These are phyloP conservation scores for Dicranocentrus wangi DNA, from an alignment of 2,888 invertebrate genomes.

Conservation along the genomic window DNA sequence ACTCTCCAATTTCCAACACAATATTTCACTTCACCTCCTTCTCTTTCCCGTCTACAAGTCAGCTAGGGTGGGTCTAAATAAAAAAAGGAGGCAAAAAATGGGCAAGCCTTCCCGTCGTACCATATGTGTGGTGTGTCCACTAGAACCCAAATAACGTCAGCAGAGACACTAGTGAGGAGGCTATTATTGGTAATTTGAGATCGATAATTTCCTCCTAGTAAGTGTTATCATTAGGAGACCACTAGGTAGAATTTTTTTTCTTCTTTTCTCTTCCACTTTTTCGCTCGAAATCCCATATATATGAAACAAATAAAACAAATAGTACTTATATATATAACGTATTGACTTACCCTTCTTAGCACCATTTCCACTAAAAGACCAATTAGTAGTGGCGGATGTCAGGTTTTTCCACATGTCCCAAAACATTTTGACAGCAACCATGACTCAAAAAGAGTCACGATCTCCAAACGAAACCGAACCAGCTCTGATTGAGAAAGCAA, in stretches of 20 bases:
- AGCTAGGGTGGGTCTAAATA: no score
- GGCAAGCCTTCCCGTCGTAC: no score
- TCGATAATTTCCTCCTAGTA: slow-evolving; percentile 12
- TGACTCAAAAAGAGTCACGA: slow-evolving; percentile 12
- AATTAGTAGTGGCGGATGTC: slow-evolving; percentile 53
- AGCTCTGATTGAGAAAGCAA: not conserved
- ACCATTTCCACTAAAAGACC: slow-evolving; percentile 44
- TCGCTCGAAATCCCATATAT: not conserved
- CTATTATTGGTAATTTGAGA: slow-evolving; percentile 10
- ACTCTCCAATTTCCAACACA: no score
- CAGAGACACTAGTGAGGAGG: not conserved
- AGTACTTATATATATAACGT: no score
- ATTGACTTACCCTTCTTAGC: not conserved
- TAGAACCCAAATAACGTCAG: not conserved
- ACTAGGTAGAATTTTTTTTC: not conserved
- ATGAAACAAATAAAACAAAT: not conserved
- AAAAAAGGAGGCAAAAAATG: no score
- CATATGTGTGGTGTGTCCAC: not conserved
- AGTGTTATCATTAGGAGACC: no score
- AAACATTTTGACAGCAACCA: slow-evolving; percentile 43
- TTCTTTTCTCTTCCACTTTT: not conserved
- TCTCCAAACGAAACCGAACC: not conserved
- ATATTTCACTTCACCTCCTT: not conserved
- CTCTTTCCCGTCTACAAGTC: no score
- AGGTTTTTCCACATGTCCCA: slow-evolving; percentile 56